Percentiles rank a stretch among this genome's conserved stretches.
Evolutionary conservation across 2,888 invertebrate species (phyloP).

Genomic region (Colostygia pectinataria): DNA sequence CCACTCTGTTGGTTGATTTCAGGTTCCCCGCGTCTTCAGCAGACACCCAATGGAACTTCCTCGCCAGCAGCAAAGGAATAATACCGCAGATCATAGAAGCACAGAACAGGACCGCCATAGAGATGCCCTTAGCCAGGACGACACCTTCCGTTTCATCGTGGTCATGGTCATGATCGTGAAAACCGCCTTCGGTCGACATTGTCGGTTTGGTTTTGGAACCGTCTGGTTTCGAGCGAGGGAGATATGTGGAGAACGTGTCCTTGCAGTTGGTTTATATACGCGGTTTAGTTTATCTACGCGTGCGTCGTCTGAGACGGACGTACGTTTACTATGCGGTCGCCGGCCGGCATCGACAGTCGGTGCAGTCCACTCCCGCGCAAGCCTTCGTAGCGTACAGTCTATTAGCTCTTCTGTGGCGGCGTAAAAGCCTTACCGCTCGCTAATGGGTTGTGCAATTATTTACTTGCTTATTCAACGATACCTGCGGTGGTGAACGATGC

Average conservation of each 20-base stretch:
- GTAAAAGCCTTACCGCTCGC: slow-evolving; percentile 49
- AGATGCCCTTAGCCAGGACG: slow-evolving; percentile 88
- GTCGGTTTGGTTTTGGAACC: slow-evolving; percentile 27
- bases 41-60: slow-evolving; percentile 84
- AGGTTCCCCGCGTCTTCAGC: slow-evolving; percentile 72
- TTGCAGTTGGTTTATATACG: slow-evolving; percentile 58
- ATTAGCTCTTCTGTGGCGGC: slow-evolving; percentile 22
- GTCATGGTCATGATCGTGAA: slow-evolving; percentile 41
- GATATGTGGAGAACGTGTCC: slow-evolving; percentile 46
- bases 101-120: slow-evolving; percentile 89
- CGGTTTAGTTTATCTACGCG: slow-evolving; percentile 58
- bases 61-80: slow-evolving; percentile 87
- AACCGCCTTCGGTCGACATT: slow-evolving; percentile 42
- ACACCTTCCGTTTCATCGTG: slow-evolving; percentile 70
- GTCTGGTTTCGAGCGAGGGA: slow-evolving; percentile 23
- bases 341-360: slow-evolving; percentile 44
- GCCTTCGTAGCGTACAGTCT: slow-evolving; percentile 40
- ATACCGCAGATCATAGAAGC: slow-evolving; percentile 90
- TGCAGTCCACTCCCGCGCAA: slow-evolving; percentile 65
- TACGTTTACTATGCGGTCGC: slow-evolving; percentile 61
- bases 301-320: slow-evolving; percentile 66
- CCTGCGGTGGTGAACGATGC: too few species aligned
- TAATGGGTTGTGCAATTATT: slow-evolving; percentile 35
- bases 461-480: slow-evolving; percentile 17
- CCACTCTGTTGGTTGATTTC: slow-evolving; percentile 74